A percentile compares a stretch with the other conserved stretches of the same genome.
Evolutionary conservation across 2,113 vertebrate species (phyloP).

Genomic region (Dipodomys merriami): DNA sequence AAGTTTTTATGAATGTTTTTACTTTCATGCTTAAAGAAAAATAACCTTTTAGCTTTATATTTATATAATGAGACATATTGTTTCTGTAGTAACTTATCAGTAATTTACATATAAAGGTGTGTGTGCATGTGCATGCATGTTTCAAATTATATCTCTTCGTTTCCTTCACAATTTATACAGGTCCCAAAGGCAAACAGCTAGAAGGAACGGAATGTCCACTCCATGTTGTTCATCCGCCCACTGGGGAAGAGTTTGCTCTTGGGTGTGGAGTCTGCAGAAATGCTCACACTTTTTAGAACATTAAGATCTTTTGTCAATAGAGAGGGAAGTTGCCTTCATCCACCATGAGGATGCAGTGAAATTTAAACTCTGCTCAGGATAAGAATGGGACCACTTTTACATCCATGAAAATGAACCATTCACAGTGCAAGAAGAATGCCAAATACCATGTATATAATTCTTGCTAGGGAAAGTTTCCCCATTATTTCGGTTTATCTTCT

Average conservation of each 20-base stretch:
- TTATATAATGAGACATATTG: constrained; percentile 4
- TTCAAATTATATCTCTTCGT: constrained; percentile 57
- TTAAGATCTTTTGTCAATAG: constrained; percentile 79
- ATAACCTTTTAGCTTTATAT: constrained; percentile 11
- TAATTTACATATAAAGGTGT: not conserved
- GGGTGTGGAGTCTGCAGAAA: constrained; percentile 99
- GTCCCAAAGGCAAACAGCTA: constrained; percentile 99
- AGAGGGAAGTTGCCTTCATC: constrained; percentile 85
- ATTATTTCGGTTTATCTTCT: constrained; percentile 80
- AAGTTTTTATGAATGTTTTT: not conserved
- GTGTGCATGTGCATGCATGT: not conserved
- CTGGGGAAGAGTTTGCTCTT: constrained; percentile 98
- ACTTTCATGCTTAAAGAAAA: not conserved
- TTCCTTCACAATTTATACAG: constrained; percentile 82
- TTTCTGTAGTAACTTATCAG: constrained; percentile 10
- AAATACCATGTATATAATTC: constrained; percentile 89
- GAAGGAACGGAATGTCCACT: constrained; percentile 98
- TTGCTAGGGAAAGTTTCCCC: constrained; percentile 86
- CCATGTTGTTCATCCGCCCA: constrained; percentile 98
- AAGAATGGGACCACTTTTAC: constrained; percentile 90
- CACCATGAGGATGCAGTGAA: constrained; percentile 79
- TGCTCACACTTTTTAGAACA: constrained; percentile 97
- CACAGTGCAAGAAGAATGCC: constrained; percentile 88
- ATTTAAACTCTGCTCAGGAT: constrained; percentile 82
- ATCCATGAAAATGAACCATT: constrained; percentile 86